phyloP scores from a whole-genome alignment of 2,888 invertebrate species.

The Oscheius sp. region DNA sequence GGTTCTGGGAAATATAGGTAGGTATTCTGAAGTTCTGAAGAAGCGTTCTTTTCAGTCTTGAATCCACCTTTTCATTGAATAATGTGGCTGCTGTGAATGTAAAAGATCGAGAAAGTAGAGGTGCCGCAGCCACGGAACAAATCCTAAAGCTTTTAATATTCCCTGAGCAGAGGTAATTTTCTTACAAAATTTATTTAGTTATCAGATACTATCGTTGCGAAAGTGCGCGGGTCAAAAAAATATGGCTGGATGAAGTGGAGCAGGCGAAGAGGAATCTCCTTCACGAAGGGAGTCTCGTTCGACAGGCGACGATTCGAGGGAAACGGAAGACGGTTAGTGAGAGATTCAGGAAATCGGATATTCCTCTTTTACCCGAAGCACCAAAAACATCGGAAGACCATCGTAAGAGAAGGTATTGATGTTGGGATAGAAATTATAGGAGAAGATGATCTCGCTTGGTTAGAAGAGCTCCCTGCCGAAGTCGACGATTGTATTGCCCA shows the following conservation, averaged over 20 bases:
- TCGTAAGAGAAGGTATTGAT: slow-evolving; percentile 12
- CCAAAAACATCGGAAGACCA: not conserved
- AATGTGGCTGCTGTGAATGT: slow-evolving; percentile 66
- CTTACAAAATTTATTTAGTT: too few relatives aligned
- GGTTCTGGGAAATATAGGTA: slow-evolving; percentile 47
- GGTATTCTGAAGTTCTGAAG: not conserved
- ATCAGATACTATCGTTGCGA: slow-evolving; percentile 59
- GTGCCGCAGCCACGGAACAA: slow-evolving; percentile 54
- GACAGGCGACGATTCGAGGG: slow-evolving; percentile 68
- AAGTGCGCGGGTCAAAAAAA: slow-evolving; percentile 57
- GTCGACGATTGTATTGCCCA: slow-evolving; percentile 66
- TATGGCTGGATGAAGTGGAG: slow-evolving; percentile 68
- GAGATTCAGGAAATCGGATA: not conserved
- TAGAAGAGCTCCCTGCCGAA: slow-evolving; percentile 64
- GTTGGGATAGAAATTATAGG: slow-evolving; percentile 26
- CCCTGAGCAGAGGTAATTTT: slow-evolving; percentile 62
- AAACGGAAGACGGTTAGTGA: slow-evolving; percentile 47
- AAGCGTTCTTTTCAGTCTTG: slow-evolving; percentile 46
- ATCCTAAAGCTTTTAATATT: slow-evolving; percentile 66
- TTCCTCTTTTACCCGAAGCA: not conserved
- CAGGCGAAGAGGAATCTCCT: slow-evolving; percentile 53
- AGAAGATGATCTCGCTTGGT: slow-evolving; percentile 58
- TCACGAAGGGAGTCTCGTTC: slow-evolving; percentile 56
- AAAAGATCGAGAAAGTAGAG: slow-evolving; percentile 53
- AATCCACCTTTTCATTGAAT: slow-evolving; percentile 61